Evolutionary conservation across 2,797 vertebrate genomes (phyloP).

Genomic region (Platalea minor): DNA sequence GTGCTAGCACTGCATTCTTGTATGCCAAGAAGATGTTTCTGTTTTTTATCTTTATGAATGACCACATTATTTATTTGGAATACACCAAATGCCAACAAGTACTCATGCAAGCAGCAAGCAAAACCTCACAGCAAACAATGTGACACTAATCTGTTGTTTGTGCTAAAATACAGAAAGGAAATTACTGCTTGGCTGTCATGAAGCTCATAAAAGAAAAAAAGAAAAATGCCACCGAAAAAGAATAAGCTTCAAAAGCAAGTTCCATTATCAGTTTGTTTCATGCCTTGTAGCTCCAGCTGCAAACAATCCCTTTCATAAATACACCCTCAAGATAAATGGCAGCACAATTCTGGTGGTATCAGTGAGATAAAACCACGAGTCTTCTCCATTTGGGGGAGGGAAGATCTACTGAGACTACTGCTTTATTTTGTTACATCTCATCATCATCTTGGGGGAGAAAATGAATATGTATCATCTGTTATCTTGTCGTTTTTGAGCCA

Average conservation of each 20-base stretch:
- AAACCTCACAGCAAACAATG: constrained; percentile 12
- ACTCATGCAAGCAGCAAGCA: neutral
- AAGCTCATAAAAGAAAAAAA: constrained; percentile 35
- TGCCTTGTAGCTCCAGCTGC: constrained; percentile 24
- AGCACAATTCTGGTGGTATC: neutral
- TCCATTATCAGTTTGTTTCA: constrained; percentile 7
- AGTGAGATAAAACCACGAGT: neutral
- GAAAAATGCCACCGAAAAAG: constrained; percentile 16
- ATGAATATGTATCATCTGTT: constrained; percentile 56
- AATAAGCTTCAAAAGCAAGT: constrained; percentile 8
- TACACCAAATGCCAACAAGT: neutral
- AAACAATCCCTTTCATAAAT: neutral
- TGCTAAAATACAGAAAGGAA: constrained; percentile 43
- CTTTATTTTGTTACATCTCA: constrained; percentile 43
- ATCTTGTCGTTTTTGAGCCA: constrained; percentile 39
- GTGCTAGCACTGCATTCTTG: neutral
- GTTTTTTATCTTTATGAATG: neutral
- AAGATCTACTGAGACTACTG: neutral
- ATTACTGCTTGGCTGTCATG: constrained; percentile 31
- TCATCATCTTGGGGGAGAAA: constrained; percentile 34
- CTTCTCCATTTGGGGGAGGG: neutral
- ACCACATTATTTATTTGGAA: neutral
- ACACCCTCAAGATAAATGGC: constrained; percentile 11
- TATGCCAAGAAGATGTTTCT: neutral
- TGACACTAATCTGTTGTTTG: constrained; percentile 47